Evolutionary conservation across 1,140 invertebrate species (phyloP), one percentile per base, ranked within the genome.

Genomic region (Zaprionus taronus): DNA sequence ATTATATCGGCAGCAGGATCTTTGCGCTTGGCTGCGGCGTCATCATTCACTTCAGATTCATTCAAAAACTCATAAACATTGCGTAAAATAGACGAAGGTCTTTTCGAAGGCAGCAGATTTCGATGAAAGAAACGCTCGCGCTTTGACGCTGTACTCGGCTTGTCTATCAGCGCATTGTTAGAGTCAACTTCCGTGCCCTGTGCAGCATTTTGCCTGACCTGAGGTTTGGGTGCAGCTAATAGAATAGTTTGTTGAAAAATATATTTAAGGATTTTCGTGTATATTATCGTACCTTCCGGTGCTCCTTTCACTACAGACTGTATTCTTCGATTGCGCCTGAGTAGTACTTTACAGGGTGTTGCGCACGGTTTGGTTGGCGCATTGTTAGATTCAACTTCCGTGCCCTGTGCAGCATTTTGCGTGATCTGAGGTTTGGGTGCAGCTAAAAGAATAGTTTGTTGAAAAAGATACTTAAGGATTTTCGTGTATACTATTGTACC

Each of bases 1-100:
- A 92, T 80, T 47, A 92, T 77, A 71, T 92, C 91, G 1, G 75
- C 84, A 6, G 83, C 81, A 6, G 91, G 87, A 67, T 92, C 91
- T 14, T 57, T 12, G 12, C 60, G 70, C 11, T 47, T 68, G 17
- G 70, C 62, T 3, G 34, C 31, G 14, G 70, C 57, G 1, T 57
- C 60, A 38, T 87, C 85, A 9, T 84, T 64, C 9, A 81, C 81
- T 64, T 92, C 76, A 0, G 91, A 91, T 36, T 90, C 79, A 1
- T 87, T 91, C 1, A 92, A 66, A 57, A 92, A 92, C 12, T 92
- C 91, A 31, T 90, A 92, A 3, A 92, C 78, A 34, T 86, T 79
- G 9, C 77, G 72, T 17, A 66, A 79, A 3, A 83, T 70, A 1
- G 86, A 78, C 0, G 86, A 86, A 36, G 80, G 73, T 7, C 66